Base-by-base conservation (phyloP, 2,113 vertebrate species). In the Notothenia rossii region DNA sequence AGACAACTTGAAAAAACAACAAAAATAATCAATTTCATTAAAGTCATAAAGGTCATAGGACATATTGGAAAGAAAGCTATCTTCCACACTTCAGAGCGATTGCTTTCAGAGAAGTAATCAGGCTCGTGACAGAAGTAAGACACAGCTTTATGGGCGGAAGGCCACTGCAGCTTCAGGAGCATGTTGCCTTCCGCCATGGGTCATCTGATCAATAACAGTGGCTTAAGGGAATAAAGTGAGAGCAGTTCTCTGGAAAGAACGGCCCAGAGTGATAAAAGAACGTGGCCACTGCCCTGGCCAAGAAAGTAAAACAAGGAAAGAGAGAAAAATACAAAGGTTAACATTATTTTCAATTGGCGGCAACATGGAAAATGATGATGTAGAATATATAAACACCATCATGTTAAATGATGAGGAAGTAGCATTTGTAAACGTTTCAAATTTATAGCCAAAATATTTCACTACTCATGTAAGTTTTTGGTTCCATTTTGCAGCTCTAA, bases 91-190 rank as follows among this genome's bases (percentile, higher is more conserved):
- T 77, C 75, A 68, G 40, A 72, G 11, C 7, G 51, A 61, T 55
- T 71, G 63, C 68, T 46, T 51, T n/a, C 50, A 17, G 75, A 73
- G 77, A 82, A 80, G 81, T 84, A 87, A 89, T 86, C 83, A 78
- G 82, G 70, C 72, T 62, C 62, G 50, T 56, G 62, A 66, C 82
- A 62, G 75, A 75, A 72, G 73, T 67, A 22, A 75, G 75, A 75
- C 58, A 69, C 62, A 59, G 29, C 77, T 64, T 73, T 73, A 75
- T 80, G 77, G 79, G 62, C 53, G 51, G 56, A 72, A 70, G 40
- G 78, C 56, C 33, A 64, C 50, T 10, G 33, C 61, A 68, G 79
- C 50, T 76, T 73, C 51, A 81, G 59, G 79, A 77, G 62, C 56
- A 78, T 70, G 49, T 43, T 55, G 20, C 58, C 48, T 62, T 69